Evolutionary conservation across 37 sponge, comb jelly and placozoan species (phyloP).

Genomic region (Hexactinellida sp.): DNA sequence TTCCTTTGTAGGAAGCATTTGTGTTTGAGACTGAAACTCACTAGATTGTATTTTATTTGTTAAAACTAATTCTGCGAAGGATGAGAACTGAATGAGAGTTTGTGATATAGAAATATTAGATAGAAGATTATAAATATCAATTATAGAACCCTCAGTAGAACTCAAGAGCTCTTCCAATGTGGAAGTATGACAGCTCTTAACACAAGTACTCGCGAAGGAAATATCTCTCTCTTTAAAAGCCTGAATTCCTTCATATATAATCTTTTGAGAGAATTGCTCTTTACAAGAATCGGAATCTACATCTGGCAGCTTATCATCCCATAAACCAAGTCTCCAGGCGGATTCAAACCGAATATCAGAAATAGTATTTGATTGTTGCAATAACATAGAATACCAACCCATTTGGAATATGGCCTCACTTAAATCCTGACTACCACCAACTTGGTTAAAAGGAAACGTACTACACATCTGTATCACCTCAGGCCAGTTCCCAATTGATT

Average conservation of each 20-base stretch:
- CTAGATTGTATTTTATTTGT: neutral
- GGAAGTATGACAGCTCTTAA: neutral
- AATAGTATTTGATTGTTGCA: neutral
- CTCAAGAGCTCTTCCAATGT: neutral
- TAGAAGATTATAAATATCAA: neutral
- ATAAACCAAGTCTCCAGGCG: neutral
- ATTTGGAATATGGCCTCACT: neutral
- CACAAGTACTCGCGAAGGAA: neutral
- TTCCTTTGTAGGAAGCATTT: neutral
- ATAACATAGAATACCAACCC: neutral
- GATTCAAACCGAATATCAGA: neutral
- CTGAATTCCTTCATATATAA: neutral
- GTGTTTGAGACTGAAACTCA: neutral
- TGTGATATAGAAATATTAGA: neutral
- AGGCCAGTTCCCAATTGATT: neutral
- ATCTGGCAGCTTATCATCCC: neutral
- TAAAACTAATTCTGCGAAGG: neutral
- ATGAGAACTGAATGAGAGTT: neutral
- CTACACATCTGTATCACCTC: neutral
- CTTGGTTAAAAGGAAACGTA: neutral
- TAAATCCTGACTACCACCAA: neutral
- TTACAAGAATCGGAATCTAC: neutral
- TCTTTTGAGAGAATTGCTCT: neutral
- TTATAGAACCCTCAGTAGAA: neutral
- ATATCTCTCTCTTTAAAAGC: conserved; percentile 6